A percentile compares a stretch with the other conserved stretches of the same genome.
phyloP scores from a whole-genome alignment of 2,888 invertebrate species.

The Chrysolina oricalcia region DNA sequence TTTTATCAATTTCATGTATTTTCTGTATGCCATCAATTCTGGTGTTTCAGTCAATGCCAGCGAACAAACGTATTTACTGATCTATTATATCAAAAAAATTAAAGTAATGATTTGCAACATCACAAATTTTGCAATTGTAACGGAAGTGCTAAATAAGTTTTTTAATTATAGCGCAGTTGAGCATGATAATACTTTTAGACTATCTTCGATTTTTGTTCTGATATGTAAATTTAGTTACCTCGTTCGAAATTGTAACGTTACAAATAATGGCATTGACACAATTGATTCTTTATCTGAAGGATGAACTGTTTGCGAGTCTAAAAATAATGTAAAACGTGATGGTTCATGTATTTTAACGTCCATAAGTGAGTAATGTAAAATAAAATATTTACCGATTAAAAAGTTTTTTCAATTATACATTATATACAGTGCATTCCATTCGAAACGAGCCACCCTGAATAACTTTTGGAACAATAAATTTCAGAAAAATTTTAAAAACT shows the following conservation, averaged over 20 bases:
- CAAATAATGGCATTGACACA: conserved; percentile 10
- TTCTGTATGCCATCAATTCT: neutral
- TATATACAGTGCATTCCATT: no score
- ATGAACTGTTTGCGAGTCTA: neutral
- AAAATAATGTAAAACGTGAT: conserved; percentile 10
- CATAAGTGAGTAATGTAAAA: neutral
- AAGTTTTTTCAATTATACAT: no score
- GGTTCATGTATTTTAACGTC: neutral
- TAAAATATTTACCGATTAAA: neutral
- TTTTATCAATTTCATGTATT: no score
- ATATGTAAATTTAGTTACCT: conserved; percentile 2
- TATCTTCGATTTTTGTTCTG: conserved; percentile 17
- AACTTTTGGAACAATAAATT: no score
- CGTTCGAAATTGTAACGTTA: conserved; percentile 4
- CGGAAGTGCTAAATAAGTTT: neutral
- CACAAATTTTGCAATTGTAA: neutral
- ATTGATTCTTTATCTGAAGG: conserved; percentile 12
- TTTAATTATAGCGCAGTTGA: conserved; percentile 7
- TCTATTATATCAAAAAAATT: neutral
- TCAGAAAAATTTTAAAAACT: no score
- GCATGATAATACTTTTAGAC: neutral
- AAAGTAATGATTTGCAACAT: conserved; percentile 6
- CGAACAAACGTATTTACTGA: neutral
- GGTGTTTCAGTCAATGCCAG: neutral
- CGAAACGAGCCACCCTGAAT: no score